phyloP scores from a whole-genome alignment of 2,888 invertebrate species.

The Ptychoptera contaminata region DNA sequence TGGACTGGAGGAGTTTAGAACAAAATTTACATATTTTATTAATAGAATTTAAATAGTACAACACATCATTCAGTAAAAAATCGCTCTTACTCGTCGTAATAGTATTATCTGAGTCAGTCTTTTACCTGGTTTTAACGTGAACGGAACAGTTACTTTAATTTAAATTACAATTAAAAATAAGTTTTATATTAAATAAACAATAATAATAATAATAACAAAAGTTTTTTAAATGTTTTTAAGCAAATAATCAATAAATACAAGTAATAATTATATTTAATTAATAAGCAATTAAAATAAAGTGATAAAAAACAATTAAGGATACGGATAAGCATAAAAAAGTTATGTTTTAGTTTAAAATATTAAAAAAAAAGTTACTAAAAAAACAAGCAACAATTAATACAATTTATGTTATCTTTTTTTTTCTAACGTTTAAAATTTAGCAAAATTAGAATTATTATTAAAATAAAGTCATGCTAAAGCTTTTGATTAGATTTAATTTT shows the following conservation, averaged over 20 bases:
- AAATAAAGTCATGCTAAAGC: too few relatives aligned
- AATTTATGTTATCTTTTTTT: too few relatives aligned
- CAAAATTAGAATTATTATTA: too few relatives aligned
- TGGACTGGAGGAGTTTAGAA: not conserved
- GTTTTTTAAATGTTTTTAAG: not conserved
- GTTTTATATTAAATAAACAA: not conserved
- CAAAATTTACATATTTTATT: not conserved
- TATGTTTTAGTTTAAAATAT: not conserved
- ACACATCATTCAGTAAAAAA: too few relatives aligned
- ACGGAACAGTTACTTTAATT: constrained; percentile 11
- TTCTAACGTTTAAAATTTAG: too few relatives aligned
- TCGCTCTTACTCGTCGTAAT: not conserved
- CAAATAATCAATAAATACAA: too few relatives aligned
- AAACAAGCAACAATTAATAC: not conserved
- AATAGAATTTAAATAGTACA: not conserved
- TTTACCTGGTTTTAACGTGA: constrained; percentile 14
- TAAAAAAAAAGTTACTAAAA: not conserved
- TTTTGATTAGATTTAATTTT: too few relatives aligned
- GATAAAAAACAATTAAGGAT: not conserved
- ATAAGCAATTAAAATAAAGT: not conserved
- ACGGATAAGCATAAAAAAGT: too few relatives aligned
- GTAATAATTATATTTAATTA: too few relatives aligned
- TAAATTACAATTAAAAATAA: constrained; percentile 15
- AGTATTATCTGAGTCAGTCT: constrained; percentile 10
- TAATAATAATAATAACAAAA: not conserved